These are phyloP conservation scores for Sphenodon punctatus DNA, from an alignment of 2,797 vertebrate species.

Conservation along the genomic window DNA sequence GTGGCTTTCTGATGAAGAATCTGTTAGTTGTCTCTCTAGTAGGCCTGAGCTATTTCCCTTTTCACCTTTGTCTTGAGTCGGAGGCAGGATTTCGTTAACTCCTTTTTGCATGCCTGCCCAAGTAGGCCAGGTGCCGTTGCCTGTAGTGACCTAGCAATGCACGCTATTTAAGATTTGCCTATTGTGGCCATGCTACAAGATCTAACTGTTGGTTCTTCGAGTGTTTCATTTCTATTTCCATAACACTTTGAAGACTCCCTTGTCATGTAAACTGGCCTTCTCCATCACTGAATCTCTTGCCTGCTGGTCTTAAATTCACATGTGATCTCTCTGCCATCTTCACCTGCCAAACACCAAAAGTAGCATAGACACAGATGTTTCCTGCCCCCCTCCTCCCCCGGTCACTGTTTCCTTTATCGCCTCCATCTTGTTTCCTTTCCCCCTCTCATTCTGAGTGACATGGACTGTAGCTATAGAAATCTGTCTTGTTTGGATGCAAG, in stretches of 20 bases:
- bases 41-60: background rate
- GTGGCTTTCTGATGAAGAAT: background rate
- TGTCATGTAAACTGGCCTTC: slow-evolving; percentile 35
- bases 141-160: slow-evolving; percentile 26
- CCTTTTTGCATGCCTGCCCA: slow-evolving; percentile 65
- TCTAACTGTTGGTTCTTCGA: slow-evolving; percentile 35
- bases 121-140: slow-evolving; percentile 22
- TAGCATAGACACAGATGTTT: background rate
- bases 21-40: background rate
- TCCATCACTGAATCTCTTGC: slow-evolving; percentile 45
- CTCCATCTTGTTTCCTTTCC: slow-evolving; percentile 21
- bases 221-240: background rate
- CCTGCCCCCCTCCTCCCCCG: background rate
- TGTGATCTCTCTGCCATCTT: slow-evolving; percentile 42
- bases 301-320: slow-evolving; percentile 23
- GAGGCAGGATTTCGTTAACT: slow-evolving; percentile 64
- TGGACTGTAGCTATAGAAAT: slow-evolving; percentile 19
- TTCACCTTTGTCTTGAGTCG: slow-evolving; percentile 32
- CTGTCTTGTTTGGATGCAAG: slow-evolving; percentile 21
- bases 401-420: too few species aligned
- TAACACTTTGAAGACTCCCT: slow-evolving; percentile 31
- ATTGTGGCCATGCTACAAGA: background rate
- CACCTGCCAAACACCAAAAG: background rate
- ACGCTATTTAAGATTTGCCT: background rate
- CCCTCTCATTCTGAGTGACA: slow-evolving; percentile 11